These are phyloP conservation scores for Anastrepha obliqua DNA, from an alignment of 1,140 invertebrate genomes.

Conservation along the genomic window DNA sequence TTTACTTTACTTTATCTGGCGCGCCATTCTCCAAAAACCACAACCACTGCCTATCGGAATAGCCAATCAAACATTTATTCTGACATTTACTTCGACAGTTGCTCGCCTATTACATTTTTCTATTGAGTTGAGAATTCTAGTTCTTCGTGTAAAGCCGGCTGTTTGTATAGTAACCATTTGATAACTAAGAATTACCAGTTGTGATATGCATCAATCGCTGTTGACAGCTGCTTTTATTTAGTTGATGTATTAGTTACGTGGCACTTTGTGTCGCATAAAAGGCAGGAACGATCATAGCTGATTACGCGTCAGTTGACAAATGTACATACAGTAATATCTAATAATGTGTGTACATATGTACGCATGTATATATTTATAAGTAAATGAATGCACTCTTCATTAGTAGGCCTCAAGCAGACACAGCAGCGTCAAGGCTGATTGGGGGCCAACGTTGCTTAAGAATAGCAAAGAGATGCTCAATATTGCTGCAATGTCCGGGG, in stretches of 20 bases:
- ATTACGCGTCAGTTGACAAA: background rate
- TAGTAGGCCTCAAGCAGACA: too few relatives aligned
- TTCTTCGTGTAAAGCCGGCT: background rate
- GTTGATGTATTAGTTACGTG: constrained; percentile 22
- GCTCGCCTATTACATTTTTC: background rate
- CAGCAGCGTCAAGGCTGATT: background rate
- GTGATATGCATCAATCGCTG: constrained; percentile 12
- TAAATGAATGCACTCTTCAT: too few relatives aligned
- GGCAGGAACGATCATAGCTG: background rate
- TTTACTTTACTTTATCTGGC: background rate
- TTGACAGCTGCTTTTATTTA: constrained; percentile 38
- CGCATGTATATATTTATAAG: background rate
- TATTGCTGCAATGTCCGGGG: background rate
- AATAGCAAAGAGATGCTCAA: background rate
- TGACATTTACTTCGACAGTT: background rate
- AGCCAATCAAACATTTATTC: background rate
- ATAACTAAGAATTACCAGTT: constrained; percentile 1
- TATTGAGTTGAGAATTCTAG: background rate
- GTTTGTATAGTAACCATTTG: constrained; percentile 4
- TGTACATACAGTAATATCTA: background rate
- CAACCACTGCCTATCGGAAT: background rate
- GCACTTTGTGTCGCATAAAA: background rate
- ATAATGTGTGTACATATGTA: background rate
- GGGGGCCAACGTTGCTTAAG: background rate
- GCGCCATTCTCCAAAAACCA: background rate